These are phyloP conservation scores for Drosophila carrolli DNA, from an alignment of 1,140 invertebrate genomes.

Conservation along the genomic window DNA sequence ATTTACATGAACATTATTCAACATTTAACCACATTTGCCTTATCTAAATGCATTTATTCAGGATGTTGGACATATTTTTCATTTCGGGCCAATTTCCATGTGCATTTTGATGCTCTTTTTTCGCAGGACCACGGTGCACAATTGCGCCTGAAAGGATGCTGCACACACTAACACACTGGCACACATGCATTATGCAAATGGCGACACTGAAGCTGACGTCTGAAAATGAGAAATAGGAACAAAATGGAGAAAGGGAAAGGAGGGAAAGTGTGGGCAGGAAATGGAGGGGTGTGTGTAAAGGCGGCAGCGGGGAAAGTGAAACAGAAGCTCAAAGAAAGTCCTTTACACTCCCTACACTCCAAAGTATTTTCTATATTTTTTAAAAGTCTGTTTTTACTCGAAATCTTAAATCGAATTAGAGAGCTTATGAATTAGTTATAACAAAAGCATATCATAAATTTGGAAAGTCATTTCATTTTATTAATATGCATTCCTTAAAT, in stretches of 20 bases:
- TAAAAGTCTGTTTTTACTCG: too few relatives aligned
- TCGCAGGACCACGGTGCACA: slow-evolving; percentile 53
- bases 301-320: slow-evolving; percentile 4
- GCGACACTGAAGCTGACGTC: slow-evolving; percentile 44
- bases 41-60: slow-evolving; percentile 51
- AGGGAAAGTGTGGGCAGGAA: slow-evolving; percentile 9
- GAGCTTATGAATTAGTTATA: too few relatives aligned
- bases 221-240: slow-evolving; percentile 21
- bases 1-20: slow-evolving; percentile 38
- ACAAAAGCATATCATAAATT: too few relatives aligned
- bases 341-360: neutral
- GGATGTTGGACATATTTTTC: slow-evolving; percentile 42
- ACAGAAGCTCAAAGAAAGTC: slow-evolving; percentile 31
- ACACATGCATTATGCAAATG: slow-evolving; percentile 36
- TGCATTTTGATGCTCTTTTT: slow-evolving; percentile 39
- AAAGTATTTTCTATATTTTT: neutral
- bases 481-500: too few relatives aligned
- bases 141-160: slow-evolving; percentile 64
- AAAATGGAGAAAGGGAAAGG: slow-evolving; percentile 3
- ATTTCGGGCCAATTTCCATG: slow-evolving; percentile 42
- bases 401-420: too few relatives aligned
- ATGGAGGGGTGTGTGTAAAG: neutral
- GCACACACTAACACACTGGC: slow-evolving; percentile 6
- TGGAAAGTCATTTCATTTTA: too few relatives aligned
- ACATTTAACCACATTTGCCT: slow-evolving; percentile 35